Base-by-base conservation (phyloP, 2,888 invertebrate genomes). In the Odontocerum albicorne region DNA sequence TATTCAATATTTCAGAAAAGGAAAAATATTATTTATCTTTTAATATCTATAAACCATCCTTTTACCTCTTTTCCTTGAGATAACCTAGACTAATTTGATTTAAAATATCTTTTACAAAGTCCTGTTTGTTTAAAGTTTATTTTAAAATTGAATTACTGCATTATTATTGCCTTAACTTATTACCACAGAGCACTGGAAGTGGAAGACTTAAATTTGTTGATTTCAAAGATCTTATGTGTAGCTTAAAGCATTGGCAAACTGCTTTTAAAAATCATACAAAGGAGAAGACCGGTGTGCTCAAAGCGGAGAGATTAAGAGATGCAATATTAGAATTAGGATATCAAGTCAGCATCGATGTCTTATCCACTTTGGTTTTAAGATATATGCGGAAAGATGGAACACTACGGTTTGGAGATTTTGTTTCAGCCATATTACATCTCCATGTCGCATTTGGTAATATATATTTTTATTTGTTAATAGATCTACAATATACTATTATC, bases 311-410 rank as follows among this genome's bases (percentile, higher is more conserved):
- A 59, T 74, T 94, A 49, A 77, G 88, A 21, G 93, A 94, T 66
- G 92, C 93, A 0, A 73, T 95, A 1, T 76, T 85, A 16, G 93
- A 94, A 74, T 88, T 94, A 12, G 94, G 95, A 2, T 95, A 94
- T 68, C 88, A 90, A 65, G 74, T 95, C 19, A 92, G 88, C 64
- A 90, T 90, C 55, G 88, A 90, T 59, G 90, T 92, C 20, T 77
- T 95, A 67, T 87, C 90, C 4, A 83, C 91, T 43, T 77, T 95
- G 6, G 87, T 93, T 57, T 78, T 94, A 60, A 80, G 92, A 59
- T 94, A 93, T 65, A 94, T 94, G 88, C 81, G 94, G 62, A 94
- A 94, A 70, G 95, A 95, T 69, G 94, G 94, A 32, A 94, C 93
- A 51, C 77, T 95, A 38, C 78, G 95, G 63, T 91, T 95, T 66